Conservation (phyloP, 2,888 invertebrate species). For the Lordiphosa andalusiaca region DNA sequence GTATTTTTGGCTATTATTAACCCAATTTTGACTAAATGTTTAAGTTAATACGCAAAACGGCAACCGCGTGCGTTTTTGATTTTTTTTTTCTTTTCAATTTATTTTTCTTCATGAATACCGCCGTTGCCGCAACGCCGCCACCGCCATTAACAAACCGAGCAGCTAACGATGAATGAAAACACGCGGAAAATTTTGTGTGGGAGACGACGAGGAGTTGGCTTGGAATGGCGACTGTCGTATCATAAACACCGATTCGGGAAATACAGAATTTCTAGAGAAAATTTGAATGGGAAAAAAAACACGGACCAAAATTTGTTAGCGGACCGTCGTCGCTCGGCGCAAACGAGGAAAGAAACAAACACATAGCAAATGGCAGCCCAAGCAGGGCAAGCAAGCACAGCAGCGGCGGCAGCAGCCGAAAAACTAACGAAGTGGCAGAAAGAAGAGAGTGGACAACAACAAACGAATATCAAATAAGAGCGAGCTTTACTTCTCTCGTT, state of each 20-base stretch:
- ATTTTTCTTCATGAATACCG: constrained; percentile 7
- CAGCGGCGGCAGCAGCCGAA: constrained; percentile 46
- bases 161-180: constrained; percentile 35
- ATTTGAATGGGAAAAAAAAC: constrained; percentile 56
- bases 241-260: constrained; percentile 30
- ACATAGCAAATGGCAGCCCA: constrained; percentile 39
- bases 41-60: constrained; percentile 59
- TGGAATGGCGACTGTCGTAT: constrained; percentile 27
- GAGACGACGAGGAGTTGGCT: constrained; percentile 12
- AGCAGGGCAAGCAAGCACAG: constrained; percentile 15
- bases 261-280: constrained; percentile 53
- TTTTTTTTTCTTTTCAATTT: constrained; percentile 8
- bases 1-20: constrained; percentile 45
- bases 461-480: constrained; percentile 23
- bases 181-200: constrained; percentile 39
- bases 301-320: constrained; percentile 58
- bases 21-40: constrained; percentile 61
- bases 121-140: constrained; percentile 3
- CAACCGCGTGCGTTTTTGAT: constrained; percentile 8
- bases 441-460: constrained; percentile 15
- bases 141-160: constrained; percentile 17
- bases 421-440: constrained; percentile 41
- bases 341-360: constrained; percentile 72
- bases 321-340: constrained; percentile 69
- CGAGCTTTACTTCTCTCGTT: constrained; percentile 18